Evolutionary conservation across 2,113 vertebrate genomes (phyloP).

Genomic region (Oryzias celebensis): DNA sequence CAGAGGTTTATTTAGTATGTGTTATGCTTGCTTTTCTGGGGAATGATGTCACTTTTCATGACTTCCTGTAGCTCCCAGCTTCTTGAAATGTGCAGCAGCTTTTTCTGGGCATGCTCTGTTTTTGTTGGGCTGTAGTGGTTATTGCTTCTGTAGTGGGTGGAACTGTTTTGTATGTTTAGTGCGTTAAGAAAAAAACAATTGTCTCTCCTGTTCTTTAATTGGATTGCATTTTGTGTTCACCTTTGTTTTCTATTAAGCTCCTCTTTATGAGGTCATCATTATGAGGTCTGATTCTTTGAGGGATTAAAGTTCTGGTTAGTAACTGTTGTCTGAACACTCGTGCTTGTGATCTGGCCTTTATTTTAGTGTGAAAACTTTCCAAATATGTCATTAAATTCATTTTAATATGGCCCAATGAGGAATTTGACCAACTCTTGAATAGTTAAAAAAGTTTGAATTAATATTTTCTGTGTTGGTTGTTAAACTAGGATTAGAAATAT

Average conservation of each 20-base stretch:
- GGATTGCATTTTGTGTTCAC: not conserved
- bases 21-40: constrained; percentile 10
- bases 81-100: constrained; percentile 8
- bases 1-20: not conserved
- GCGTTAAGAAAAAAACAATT: not conserved
- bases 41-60: constrained; percentile 33
- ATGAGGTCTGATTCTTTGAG: too few relatives aligned
- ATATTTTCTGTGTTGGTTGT: too few relatives aligned
- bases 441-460: too few relatives aligned
- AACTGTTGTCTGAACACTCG: too few relatives aligned
- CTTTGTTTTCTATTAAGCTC: not conserved
- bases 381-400: too few relatives aligned
- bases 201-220: constrained; percentile 8
- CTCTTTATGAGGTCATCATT: not conserved
- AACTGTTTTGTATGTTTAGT: constrained; percentile 6
- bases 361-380: too few relatives aligned
- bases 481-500: too few relatives aligned
- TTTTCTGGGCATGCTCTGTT: constrained; percentile 46
- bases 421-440: too few relatives aligned
- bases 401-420: too few relatives aligned
- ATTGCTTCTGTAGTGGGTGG: constrained; percentile 23
- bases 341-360: too few relatives aligned
- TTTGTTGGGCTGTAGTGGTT: constrained; percentile 33
- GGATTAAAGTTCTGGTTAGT: too few relatives aligned
- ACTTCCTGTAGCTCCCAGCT: constrained; percentile 10